Evolutionary conservation across 2,888 invertebrate genomes (phyloP).

Genomic region (Dasypogon diadema): DNA sequence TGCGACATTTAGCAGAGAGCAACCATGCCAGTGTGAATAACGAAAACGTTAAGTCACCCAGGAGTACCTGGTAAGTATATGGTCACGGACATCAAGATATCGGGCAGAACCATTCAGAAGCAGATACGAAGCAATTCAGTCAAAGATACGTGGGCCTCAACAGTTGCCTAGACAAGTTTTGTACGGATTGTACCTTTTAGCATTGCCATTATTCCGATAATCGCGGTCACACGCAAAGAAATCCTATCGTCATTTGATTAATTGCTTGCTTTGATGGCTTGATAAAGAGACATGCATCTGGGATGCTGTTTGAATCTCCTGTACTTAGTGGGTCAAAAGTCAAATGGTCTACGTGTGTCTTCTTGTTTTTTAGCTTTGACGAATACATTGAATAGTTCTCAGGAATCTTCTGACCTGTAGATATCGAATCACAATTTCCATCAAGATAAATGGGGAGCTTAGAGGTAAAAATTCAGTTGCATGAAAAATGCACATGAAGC

Average conservation of each 20-base stretch:
- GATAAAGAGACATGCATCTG: constrained; percentile 20
- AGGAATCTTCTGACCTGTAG: no score
- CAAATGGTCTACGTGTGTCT: constrained; percentile 20
- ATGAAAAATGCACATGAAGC: no score
- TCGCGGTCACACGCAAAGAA: constrained; percentile 7
- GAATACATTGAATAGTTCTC: no score
- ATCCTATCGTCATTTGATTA: constrained; percentile 20
- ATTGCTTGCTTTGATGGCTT: constrained; percentile 37
- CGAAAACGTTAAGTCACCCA: constrained; percentile 26
- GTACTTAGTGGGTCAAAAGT: constrained; percentile 26
- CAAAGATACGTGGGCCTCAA: constrained; percentile 4
- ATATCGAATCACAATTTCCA: no score
- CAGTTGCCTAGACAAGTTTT: not conserved
- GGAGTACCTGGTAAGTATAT: constrained; percentile 15
- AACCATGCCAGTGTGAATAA: not conserved
- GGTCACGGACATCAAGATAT: constrained; percentile 44
- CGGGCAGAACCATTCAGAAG: not conserved
- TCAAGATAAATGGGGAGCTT: no score
- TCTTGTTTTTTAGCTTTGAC: not conserved
- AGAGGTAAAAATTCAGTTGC: no score
- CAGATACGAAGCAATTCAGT: not conserved
- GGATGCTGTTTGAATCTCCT: no score
- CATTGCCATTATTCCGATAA: constrained; percentile 34
- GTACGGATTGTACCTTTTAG: not conserved
- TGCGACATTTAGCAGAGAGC: not conserved